A percentile compares a stretch with the other conserved stretches of the same genome.
Evolutionary conservation across 2,797 vertebrate genomes (phyloP).

Genomic region (Sebastes umbrosus): DNA sequence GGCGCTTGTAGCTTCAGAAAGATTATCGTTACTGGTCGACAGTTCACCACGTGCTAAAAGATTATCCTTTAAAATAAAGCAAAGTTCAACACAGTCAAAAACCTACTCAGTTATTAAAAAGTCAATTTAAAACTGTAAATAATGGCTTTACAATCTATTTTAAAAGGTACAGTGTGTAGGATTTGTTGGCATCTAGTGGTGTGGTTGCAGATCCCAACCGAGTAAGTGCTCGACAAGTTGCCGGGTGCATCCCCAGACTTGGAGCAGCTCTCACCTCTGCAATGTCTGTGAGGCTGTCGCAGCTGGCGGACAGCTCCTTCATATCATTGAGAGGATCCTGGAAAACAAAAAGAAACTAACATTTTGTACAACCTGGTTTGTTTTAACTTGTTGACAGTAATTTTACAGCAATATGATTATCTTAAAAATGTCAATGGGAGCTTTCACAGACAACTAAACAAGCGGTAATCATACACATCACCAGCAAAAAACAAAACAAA

Average conservation of each 20-base stretch:
- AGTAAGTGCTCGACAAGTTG: not conserved
- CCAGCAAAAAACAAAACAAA: not conserved
- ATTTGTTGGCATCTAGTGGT: too few relatives aligned
- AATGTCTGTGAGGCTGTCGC: constrained; percentile 52
- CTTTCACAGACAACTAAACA: not conserved
- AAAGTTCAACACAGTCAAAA: not conserved
- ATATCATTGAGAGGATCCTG: constrained; percentile 69
- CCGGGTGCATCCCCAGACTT: not conserved
- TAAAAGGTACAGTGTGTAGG: too few relatives aligned
- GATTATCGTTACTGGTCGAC: constrained; percentile 32
- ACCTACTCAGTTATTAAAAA: not conserved
- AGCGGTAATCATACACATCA: not conserved
- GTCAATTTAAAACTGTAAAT: not conserved
- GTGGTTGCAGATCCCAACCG: too few relatives aligned
- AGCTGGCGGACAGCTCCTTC: constrained; percentile 43
- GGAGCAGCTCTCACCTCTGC: constrained; percentile 40
- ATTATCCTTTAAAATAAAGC: constrained; percentile 36
- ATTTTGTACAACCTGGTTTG: not conserved
- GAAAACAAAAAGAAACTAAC: not conserved
- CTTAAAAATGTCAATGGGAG: not conserved
- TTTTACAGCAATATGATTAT: not conserved
- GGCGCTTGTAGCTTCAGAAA: constrained; percentile 21
- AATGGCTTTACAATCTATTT: not conserved
- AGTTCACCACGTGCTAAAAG: not conserved
- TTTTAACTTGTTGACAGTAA: not conserved